phyloP scores from a whole-genome alignment of 2,888 invertebrate genomes.

The Drosophila demipolita region DNA sequence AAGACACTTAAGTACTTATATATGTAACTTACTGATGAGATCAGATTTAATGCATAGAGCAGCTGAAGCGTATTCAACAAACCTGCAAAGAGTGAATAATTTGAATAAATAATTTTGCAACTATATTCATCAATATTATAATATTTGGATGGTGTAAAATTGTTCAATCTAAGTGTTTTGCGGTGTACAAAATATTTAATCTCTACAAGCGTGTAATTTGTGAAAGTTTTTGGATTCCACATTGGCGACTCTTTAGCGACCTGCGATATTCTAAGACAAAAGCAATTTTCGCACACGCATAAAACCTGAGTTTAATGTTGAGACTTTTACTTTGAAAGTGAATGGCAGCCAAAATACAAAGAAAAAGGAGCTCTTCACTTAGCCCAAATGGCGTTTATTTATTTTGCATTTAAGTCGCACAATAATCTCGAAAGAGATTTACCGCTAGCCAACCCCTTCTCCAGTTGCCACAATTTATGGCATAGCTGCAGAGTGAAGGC shows the following conservation, averaged over 20 bases:
- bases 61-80: constrained; percentile 11
- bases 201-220: constrained; percentile 6
- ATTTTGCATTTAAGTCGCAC: constrained; percentile 34
- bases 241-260: constrained; percentile 17
- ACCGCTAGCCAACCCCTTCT: constrained; percentile 11
- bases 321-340: constrained; percentile 55
- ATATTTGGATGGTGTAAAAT: background rate
- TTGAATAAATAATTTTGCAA: background rate
- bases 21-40: constrained; percentile 36
- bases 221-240: constrained; percentile 45
- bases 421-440: constrained; percentile 18
- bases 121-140: background rate
- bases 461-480: constrained; percentile 29
- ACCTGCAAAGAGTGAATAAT: constrained; percentile 22
- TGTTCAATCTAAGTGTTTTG: background rate
- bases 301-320: constrained; percentile 40
- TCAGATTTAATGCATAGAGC: constrained; percentile 30
- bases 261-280: constrained; percentile 51
- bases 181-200: background rate
- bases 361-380: constrained; percentile 30
- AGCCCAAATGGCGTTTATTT: constrained; percentile 13
- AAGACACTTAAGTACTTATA: constrained; percentile 35
- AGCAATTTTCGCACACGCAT: constrained; percentile 51
- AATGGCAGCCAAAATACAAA: constrained; percentile 36
- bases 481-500: constrained; percentile 20